These are phyloP conservation scores for Epinotia bilunana DNA, from an alignment of 2,888 invertebrate species.

Conservation along the genomic window DNA sequence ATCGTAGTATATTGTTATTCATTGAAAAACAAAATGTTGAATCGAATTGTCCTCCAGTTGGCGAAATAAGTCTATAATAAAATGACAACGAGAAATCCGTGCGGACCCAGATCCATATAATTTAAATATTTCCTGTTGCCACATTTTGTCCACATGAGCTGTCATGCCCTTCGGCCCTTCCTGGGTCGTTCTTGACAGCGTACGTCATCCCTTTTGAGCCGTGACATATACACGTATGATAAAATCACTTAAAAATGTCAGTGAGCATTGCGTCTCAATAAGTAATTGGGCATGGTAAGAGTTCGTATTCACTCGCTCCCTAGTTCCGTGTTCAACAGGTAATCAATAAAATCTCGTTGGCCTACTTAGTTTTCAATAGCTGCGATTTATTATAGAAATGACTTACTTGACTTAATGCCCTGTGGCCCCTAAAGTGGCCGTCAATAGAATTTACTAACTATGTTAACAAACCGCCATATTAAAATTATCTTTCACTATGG, in stretches of 20 bases:
- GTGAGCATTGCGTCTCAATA: slow-evolving; percentile 4
- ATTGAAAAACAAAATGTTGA: too few relatives aligned
- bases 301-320: background rate
- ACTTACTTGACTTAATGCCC: too few relatives aligned
- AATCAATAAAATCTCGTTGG: background rate
- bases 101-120: background rate
- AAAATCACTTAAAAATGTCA: slow-evolving; percentile 37
- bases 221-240: slow-evolving; percentile 34
- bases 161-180: slow-evolving; percentile 12
- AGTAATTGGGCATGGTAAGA: slow-evolving; percentile 2
- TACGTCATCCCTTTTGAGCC: slow-evolving; percentile 16
- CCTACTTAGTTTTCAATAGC: background rate
- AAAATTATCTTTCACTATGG: too few relatives aligned
- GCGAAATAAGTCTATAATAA: background rate
- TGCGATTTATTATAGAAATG: background rate
- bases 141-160: background rate
- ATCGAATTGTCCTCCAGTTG: background rate
- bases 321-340: background rate
- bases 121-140: slow-evolving; percentile 1
- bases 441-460: too few relatives aligned
- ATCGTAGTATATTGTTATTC: too few relatives aligned
- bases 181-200: slow-evolving; percentile 18
- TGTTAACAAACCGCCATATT: too few relatives aligned
- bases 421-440: too few relatives aligned
- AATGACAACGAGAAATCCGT: background rate